Percentiles rank a stretch among this genome's conserved stretches.
phyloP scores from a whole-genome alignment of 2,888 invertebrate species.

The Prenolepis imparis region DNA sequence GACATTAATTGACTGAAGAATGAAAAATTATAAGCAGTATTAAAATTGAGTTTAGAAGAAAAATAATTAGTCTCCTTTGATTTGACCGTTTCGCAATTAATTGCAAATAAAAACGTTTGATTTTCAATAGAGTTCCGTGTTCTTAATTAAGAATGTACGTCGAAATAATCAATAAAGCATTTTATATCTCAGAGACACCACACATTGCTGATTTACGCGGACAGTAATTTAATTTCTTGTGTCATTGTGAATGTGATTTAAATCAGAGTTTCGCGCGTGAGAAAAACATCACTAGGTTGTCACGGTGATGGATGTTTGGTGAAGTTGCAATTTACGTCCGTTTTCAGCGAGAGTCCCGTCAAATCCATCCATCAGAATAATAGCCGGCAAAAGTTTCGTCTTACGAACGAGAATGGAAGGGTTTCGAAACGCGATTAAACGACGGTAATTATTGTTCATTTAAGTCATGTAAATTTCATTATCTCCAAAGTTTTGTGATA shows the following conservation, averaged over 20 bases:
- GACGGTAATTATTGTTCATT: not conserved
- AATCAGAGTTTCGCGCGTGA: not conserved
- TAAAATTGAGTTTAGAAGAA: not conserved
- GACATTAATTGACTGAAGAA: not conserved
- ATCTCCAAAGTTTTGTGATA: not conserved
- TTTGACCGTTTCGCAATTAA: not conserved
- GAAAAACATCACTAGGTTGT: slow-evolving; percentile 31
- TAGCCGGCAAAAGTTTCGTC: slow-evolving; percentile 3
- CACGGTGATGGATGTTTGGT: slow-evolving; percentile 37
- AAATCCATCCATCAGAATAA: slow-evolving; percentile 14
- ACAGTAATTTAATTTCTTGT: slow-evolving; percentile 26
- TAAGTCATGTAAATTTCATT: not conserved
- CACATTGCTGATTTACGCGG: not conserved
- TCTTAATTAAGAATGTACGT: not conserved
- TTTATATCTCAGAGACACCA: slow-evolving; percentile 8
- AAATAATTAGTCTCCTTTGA: not conserved
- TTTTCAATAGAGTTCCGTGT: not conserved
- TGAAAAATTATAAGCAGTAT: slow-evolving; percentile 17
- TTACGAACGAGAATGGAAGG: not conserved
- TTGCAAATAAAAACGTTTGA: not conserved
- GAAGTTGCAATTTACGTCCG: slow-evolving; percentile 38
- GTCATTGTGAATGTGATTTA: not conserved
- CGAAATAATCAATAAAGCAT: not conserved
- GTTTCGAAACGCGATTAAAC: not conserved
- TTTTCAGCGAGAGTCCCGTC: slow-evolving; percentile 28